These are phyloP conservation scores for Anhinga rufa DNA, from an alignment of 2,113 vertebrate genomes.

Conservation along the genomic window DNA sequence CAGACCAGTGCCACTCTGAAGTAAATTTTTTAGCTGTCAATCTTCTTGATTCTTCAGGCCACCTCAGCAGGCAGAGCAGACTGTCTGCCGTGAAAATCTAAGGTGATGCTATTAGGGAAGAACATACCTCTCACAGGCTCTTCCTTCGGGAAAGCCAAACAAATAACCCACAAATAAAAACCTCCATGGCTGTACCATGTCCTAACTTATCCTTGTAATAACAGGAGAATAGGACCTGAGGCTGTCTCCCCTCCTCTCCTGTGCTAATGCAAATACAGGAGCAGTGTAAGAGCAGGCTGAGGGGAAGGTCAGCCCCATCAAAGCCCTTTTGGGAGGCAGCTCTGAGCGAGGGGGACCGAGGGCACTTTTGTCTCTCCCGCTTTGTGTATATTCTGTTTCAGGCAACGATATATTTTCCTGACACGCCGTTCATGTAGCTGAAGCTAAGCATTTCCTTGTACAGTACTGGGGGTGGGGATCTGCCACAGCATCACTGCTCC, in stretches of 20 bases:
- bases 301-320: background rate
- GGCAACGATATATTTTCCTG: background rate
- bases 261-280: background rate
- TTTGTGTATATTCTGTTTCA: background rate
- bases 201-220: background rate
- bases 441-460: background rate
- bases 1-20: background rate
- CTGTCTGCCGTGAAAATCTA: background rate
- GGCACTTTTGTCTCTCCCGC: background rate
- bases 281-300: background rate
- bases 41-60: background rate
- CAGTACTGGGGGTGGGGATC: background rate
- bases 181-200: background rate
- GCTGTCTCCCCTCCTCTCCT: background rate
- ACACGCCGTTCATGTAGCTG: background rate
- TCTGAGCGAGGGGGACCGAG: background rate
- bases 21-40: background rate
- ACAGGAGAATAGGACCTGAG: background rate
- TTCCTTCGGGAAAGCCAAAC: background rate
- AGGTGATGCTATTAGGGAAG: background rate
- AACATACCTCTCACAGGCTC: background rate
- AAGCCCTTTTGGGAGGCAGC: background rate
- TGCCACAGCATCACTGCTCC: background rate
- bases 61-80: background rate
- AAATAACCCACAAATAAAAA: slow-evolving; percentile 15